These are phyloP conservation scores for Phoebastria nigripes DNA, from an alignment of 2,797 vertebrate genomes.

Conservation along the genomic window DNA sequence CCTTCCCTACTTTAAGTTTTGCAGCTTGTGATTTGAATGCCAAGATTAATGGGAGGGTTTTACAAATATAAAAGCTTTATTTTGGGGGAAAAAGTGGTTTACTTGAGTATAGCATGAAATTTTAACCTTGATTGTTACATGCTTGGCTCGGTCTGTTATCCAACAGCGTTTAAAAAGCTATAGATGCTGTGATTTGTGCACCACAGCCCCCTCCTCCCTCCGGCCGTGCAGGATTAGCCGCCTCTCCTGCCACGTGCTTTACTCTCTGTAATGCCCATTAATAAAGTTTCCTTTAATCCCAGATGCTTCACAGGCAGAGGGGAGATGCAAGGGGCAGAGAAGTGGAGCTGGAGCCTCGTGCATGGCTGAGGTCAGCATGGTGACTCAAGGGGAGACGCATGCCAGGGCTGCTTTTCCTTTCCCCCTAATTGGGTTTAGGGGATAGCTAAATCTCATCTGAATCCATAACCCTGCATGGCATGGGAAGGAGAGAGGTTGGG, in stretches of 20 bases:
- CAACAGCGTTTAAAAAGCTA: neutral
- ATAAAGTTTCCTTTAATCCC: neutral
- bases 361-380: rapidly evolving
- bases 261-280: neutral
- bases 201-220: neutral
- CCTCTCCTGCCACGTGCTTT: neutral
- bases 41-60: neutral
- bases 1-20: neutral
- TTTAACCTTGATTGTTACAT: neutral
- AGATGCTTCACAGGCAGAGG: neutral
- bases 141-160: neutral
- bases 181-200: neutral
- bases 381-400: neutral
- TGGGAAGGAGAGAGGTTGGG: neutral
- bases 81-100: neutral
- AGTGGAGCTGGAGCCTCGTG: neutral
- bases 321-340: rapidly evolving
- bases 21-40: neutral
- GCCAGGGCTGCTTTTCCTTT: neutral
- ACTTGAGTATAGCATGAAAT: neutral
- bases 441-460: neutral
- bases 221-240: rapidly evolving
- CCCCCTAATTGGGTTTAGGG: neutral
- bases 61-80: neutral
- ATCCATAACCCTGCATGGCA: rapidly evolving